Evolutionary conservation across 23 tunicate genomes (phyloP), one percentile per base, ranked within the genome.

Genomic region (Trididemnum clinides): DNA sequence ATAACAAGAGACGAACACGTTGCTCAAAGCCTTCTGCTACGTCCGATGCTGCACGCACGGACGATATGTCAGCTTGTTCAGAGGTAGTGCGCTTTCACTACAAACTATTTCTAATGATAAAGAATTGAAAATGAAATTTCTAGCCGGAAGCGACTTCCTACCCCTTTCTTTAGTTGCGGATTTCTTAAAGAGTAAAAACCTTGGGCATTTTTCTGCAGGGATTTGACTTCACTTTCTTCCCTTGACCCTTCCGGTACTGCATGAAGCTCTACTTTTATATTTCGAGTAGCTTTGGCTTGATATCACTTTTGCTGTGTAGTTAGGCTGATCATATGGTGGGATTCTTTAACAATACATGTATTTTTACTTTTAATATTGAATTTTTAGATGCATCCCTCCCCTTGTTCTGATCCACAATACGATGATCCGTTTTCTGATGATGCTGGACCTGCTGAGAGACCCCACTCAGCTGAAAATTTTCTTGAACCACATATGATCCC

Each of bases 11-110:
- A 0, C 27, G 51, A 58, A 28, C 65, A 38, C 50, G 88, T 23
- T 33, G 58, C 23, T 85, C 82, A 3, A 23, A 34, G 21, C 88
- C 88, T 23, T 85, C 88, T 1, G 77, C 65, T n/a, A 85, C 59
- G 57, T 85, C 88, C 19, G 74, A 25, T 0, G 58, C 73, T 10
- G 88, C 34, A n/a, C 29, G 36, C 26, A 30, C 38, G 0, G 88
- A 85, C 2, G 72, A 58, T 73, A 1, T 28, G 57, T 26, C 80
- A 2, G 80, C 7, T 36, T 36, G 75, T 31, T 29, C 75, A 2
- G 75, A 66, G 36, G 75, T 66, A 59, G 54, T 44, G 15, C 10
- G 54, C 54, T 7, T 44, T 44, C 54, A 44, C 10, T 7, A 10
- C 15, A 44, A 10, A 44, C 15, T 44, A 15, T 15, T 44, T 44